Base-by-base conservation (phyloP, 2,797 vertebrate species). In the Otolemur crassicaudatus region DNA sequence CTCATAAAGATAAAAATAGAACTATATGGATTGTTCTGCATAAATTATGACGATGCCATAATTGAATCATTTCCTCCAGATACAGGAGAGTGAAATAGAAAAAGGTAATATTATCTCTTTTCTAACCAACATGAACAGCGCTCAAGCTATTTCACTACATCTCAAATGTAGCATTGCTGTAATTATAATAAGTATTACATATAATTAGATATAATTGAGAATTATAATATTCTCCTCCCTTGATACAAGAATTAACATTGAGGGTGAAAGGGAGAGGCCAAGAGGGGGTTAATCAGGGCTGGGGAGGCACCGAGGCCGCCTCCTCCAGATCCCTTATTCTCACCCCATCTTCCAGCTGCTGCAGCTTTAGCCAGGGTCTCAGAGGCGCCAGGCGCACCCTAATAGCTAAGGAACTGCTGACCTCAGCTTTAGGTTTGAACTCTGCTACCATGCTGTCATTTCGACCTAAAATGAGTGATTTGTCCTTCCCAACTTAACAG, bases 281-380 rank as follows among this genome's bases (percentile, higher is more conserved):
- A 40, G 82, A 25, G 43, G 29, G n/a, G 29, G 4, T 5, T 34
- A 16, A 16, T 8, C 61, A 8, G 37, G 16, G 27, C 61, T 34
- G 22, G 31, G 29, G 67, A 58, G 79, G 49, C 12, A 10, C 20
- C 5, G 4, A 58, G 8, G 19, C 31, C 22, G 11, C 1, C 13
- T 16, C 46, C 0, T 19, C 4, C 0, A 1, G 2, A 4, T 9
- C 65, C 4, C 37, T 10, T 4, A 25, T 23, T 40, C 31, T n/a
- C 14, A 12, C 9, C 25, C n/a, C 0, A 0, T 4, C 31, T 65
- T 53, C 56, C 56, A 14, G 40, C 19, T 14, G 40, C 67, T 67
- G 23, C 46, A 17, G 27, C 31, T 73, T 58, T 46, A 25, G 9
- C 56, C 31, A 10, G 1, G 27, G 29, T 49, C 31, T 29, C 77